Conservation (phyloP, 2,888 invertebrate genomes). For the Ligdia adustata region DNA sequence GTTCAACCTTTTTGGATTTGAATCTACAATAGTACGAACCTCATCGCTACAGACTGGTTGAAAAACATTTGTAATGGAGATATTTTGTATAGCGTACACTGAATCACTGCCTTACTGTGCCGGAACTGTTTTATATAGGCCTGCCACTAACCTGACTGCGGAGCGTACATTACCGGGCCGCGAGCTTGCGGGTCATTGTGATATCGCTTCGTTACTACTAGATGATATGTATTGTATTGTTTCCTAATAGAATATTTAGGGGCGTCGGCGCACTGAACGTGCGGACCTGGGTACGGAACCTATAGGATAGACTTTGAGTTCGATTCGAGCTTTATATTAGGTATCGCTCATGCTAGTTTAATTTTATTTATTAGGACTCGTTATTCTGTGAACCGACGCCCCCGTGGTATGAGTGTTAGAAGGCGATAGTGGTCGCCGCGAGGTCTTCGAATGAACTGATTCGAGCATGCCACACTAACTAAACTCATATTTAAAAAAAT, state of each 20-base stretch:
- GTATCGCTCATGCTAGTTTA: constrained; percentile 26
- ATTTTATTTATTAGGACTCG: constrained; percentile 19
- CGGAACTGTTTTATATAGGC: constrained; percentile 67
- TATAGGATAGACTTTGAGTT: constrained; percentile 18
- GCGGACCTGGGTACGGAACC: constrained; percentile 4
- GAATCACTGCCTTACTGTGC: constrained; percentile 83
- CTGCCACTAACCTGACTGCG: constrained; percentile 49
- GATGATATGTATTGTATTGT: constrained; percentile 37
- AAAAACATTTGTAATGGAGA: constrained; percentile 76
- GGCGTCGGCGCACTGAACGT: constrained; percentile 2
- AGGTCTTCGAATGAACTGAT: not conserved
- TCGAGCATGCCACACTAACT: no score
- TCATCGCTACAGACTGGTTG: constrained; percentile 81
- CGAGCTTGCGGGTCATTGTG: constrained; percentile 18
- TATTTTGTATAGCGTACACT: constrained; percentile 82
- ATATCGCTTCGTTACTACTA: constrained; percentile 24
- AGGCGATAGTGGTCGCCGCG: constrained; percentile 5
- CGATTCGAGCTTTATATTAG: constrained; percentile 25
- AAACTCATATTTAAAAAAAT: no score
- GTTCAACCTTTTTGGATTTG: constrained; percentile 83
- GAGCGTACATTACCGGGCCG: constrained; percentile 4
- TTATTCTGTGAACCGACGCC: constrained; percentile 11
- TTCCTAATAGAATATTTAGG: constrained; percentile 15
- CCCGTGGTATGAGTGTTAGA: constrained; percentile 5
- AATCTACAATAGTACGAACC: constrained; percentile 82